These are phyloP conservation scores for Heliangelus exortis DNA, from an alignment of 2,797 vertebrate genomes.

Conservation along the genomic window DNA sequence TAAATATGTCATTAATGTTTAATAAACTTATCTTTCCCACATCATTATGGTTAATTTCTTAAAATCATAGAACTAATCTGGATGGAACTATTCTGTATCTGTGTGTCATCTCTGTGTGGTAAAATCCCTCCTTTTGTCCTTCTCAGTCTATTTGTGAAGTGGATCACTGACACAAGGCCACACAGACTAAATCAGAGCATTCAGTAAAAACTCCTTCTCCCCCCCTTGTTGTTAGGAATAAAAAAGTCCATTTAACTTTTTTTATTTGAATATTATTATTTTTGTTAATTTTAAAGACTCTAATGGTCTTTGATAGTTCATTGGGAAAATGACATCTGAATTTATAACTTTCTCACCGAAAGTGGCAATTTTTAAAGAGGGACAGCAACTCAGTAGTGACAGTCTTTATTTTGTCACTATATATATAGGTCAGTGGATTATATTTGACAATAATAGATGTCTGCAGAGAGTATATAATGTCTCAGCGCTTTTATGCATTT, in stretches of 20 bases:
- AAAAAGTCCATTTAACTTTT: background rate
- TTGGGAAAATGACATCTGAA: background rate
- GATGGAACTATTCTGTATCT: background rate
- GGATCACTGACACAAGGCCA: background rate
- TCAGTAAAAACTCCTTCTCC: background rate
- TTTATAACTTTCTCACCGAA: background rate
- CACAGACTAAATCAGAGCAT: background rate
- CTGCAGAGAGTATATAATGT: background rate
- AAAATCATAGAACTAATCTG: background rate
- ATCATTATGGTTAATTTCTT: constrained; percentile 1
- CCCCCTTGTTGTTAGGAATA: background rate
- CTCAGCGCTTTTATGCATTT: background rate
- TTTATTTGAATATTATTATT: background rate
- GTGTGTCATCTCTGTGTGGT: background rate
- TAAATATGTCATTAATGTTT: background rate
- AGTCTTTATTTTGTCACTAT: background rate
- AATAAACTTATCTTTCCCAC: background rate
- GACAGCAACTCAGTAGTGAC: background rate
- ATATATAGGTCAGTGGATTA: constrained; percentile 10
- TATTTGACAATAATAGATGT: background rate
- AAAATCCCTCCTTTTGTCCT: background rate
- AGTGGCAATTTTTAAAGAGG: background rate
- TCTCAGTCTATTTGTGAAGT: background rate
- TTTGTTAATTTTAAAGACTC: background rate
- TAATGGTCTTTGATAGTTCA: background rate